Conservation (phyloP, 2,113 vertebrate species). For the Macroglossus sobrinus region DNA sequence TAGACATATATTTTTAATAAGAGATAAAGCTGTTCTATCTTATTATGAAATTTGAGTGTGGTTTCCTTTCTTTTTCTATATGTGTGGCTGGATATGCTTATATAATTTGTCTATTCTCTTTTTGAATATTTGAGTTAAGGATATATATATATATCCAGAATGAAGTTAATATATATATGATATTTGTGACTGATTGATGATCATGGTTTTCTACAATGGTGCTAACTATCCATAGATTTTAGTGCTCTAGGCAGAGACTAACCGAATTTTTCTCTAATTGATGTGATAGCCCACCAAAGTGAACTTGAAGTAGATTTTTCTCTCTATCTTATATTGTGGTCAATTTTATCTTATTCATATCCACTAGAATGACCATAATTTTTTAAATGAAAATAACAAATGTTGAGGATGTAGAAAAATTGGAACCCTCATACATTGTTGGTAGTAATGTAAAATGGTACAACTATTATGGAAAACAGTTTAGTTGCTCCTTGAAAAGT, state of each 20-base stretch:
- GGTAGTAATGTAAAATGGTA: neutral
- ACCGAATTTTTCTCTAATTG: neutral
- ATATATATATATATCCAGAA: neutral
- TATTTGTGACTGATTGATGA: neutral
- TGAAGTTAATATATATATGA: neutral
- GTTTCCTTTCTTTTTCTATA: neutral
- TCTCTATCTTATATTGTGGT: neutral
- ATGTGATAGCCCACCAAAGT: neutral
- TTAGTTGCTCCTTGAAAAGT: neutral
- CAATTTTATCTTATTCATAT: conserved; percentile 6
- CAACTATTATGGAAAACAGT: neutral
- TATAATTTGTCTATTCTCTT: neutral
- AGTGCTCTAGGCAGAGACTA: neutral
- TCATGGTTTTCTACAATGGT: neutral
- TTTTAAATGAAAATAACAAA: neutral
- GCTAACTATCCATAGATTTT: neutral
- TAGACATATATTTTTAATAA: conserved; percentile 21
- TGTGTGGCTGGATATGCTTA: neutral
- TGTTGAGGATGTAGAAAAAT: neutral
- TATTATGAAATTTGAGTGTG: neutral
- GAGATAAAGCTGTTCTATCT: conserved; percentile 26
- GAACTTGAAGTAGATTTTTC: neutral
- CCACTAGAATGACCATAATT: neutral
- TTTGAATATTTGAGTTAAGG: neutral
- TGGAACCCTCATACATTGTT: neutral